phyloP scores from a whole-genome alignment of 2,113 vertebrate species.

The Otus sunia region DNA sequence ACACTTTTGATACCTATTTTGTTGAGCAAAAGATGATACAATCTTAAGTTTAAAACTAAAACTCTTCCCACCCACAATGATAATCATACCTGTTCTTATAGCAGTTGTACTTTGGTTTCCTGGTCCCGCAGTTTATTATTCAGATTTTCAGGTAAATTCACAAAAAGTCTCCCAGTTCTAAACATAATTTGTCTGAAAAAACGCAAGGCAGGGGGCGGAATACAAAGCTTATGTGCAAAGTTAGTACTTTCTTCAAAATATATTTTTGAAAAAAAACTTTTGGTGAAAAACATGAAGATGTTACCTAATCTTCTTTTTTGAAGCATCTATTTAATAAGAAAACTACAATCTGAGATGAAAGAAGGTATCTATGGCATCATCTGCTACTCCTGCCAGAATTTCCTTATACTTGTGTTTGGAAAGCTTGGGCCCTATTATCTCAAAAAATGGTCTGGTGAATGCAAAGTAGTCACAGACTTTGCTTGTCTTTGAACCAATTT shows the following conservation, averaged over 20 bases:
- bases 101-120: background rate
- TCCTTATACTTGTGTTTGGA: rapidly evolving
- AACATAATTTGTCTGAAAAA: background rate
- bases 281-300: background rate
- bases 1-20: background rate
- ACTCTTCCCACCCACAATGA: background rate
- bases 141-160: background rate
- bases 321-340: background rate
- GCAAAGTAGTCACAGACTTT: background rate
- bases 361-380: background rate
- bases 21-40: background rate
- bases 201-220: background rate
- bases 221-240: background rate
- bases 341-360: background rate
- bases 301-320: background rate
- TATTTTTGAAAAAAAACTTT: background rate
- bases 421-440: background rate
- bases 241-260: background rate
- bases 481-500: background rate
- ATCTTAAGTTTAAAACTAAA: background rate
- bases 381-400: background rate
- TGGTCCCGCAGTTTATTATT: background rate
- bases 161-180: background rate
- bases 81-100: background rate
- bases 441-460: background rate